Evolutionary conservation across 2,113 vertebrate species (phyloP).

Genomic region (Hassar affinis): DNA sequence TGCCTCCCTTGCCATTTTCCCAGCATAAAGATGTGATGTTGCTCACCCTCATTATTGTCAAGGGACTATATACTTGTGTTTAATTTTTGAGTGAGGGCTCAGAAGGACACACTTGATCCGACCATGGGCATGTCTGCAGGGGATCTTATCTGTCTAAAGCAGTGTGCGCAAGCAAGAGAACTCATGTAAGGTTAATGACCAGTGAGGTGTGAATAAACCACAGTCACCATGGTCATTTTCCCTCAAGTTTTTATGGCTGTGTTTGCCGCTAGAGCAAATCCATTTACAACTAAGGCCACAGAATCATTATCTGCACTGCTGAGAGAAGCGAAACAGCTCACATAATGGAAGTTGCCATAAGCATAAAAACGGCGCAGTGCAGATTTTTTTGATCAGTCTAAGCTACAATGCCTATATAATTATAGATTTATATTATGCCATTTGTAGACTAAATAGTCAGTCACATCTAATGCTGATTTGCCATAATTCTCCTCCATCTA

Average conservation of each 20-base stretch:
- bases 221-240: conserved; percentile 10
- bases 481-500: neutral
- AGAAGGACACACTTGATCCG: neutral
- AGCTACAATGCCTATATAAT: neutral
- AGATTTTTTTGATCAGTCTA: conserved; percentile 3
- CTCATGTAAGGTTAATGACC: conserved; percentile 35
- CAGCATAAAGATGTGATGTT: neutral
- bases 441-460: conserved; percentile 12
- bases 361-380: conserved; percentile 20
- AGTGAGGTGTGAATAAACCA: conserved; percentile 27
- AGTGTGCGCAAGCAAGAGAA: neutral
- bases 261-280: conserved; percentile 22
- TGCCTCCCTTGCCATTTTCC: neutral
- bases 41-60: conserved; percentile 1
- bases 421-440: neutral
- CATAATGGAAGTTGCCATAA: conserved; percentile 32
- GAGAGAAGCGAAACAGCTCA: conserved; percentile 20
- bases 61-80: conserved; percentile 6
- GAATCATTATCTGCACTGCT: conserved; percentile 32
- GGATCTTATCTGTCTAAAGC: neutral
- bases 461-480: neutral
- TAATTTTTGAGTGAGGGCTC: neutral
- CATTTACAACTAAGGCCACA: conserved; percentile 31
- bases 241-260: conserved; percentile 21
- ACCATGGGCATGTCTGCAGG: neutral